Percentiles rank a stretch among this genome's conserved stretches.
These are phyloP conservation scores for Sinella curviseta DNA, from an alignment of 1,140 invertebrate genomes.

Conservation along the genomic window DNA sequence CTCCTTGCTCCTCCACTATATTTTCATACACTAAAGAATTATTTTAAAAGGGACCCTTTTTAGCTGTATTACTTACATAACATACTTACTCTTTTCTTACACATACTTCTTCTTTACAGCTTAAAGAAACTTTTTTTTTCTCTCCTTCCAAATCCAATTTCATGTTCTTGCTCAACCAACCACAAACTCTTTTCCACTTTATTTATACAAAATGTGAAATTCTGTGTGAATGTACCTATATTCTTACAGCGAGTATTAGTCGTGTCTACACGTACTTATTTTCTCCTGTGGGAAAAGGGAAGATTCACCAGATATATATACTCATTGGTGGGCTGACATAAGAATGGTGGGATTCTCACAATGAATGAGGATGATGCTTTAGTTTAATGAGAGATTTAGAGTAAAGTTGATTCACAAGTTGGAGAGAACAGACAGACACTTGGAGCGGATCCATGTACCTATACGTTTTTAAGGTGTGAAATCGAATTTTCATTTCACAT, in stretches of 20 bases:
- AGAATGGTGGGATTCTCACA: too few species aligned
- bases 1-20: too few species aligned
- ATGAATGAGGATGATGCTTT: not conserved
- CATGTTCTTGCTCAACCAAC: slow-evolving; percentile 8
- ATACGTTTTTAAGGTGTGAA: slow-evolving; percentile 22
- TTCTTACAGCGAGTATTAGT: too few species aligned
- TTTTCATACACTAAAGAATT: too few species aligned
- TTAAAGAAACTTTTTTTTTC: not conserved
- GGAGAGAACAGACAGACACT: too few species aligned
- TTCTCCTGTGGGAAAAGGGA: too few species aligned
- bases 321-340: too few species aligned
- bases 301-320: too few species aligned
- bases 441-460: too few species aligned
- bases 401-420: too few species aligned
- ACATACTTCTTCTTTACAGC: not conserved
- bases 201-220: not conserved
- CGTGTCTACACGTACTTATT: not conserved
- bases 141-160: slow-evolving; percentile 15
- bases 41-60: too few species aligned
- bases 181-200: not conserved
- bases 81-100: not conserved
- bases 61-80: not conserved
- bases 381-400: not conserved
- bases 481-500: slow-evolving; percentile 18
- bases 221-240: not conserved